A percentile compares a stretch with the other conserved stretches of the same genome.
Evolutionary conservation across 1,140 invertebrate genomes (phyloP).

Genomic region (Heliothis virescens): DNA sequence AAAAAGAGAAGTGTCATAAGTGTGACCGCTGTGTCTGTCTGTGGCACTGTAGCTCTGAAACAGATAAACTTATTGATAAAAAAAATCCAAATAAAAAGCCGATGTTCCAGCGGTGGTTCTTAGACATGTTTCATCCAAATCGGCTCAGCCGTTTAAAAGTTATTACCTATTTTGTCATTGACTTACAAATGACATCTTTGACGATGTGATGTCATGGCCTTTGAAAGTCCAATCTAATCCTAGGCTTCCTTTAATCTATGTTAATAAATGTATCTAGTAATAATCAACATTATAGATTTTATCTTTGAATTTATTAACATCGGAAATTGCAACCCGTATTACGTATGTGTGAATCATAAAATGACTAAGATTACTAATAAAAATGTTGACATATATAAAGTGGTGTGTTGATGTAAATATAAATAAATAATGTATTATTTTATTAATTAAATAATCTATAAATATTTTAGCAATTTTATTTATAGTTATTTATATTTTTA

Average conservation of each 20-base stretch:
- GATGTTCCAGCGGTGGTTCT: too few relatives aligned
- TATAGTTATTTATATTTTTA: background rate
- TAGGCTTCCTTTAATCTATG: background rate
- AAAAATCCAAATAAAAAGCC: too few relatives aligned
- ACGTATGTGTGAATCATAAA: slow-evolving; percentile 14
- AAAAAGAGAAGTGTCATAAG: too few relatives aligned
- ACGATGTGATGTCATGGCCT: background rate
- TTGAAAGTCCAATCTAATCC: background rate
- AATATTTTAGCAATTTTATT: background rate
- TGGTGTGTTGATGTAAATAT: background rate
- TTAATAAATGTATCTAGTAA: slow-evolving; percentile 12
- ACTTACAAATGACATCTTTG: too few relatives aligned
- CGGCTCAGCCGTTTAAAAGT: too few relatives aligned
- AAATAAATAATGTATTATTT: background rate
- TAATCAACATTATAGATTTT: background rate
- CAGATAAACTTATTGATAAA: too few relatives aligned
- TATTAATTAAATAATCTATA: background rate
- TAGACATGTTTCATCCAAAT: too few relatives aligned
- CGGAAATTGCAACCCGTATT: slow-evolving; percentile 13
- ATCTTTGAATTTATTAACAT: slow-evolving; percentile 19
- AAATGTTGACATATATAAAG: background rate
- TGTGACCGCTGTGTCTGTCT: too few relatives aligned
- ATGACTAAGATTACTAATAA: background rate
- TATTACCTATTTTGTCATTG: too few relatives aligned
- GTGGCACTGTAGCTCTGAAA: too few relatives aligned